Evolutionary conservation across 2,888 invertebrate genomes (phyloP), one percentile per base, ranked within the genome.

Genomic region (Suillia variegata): DNA sequence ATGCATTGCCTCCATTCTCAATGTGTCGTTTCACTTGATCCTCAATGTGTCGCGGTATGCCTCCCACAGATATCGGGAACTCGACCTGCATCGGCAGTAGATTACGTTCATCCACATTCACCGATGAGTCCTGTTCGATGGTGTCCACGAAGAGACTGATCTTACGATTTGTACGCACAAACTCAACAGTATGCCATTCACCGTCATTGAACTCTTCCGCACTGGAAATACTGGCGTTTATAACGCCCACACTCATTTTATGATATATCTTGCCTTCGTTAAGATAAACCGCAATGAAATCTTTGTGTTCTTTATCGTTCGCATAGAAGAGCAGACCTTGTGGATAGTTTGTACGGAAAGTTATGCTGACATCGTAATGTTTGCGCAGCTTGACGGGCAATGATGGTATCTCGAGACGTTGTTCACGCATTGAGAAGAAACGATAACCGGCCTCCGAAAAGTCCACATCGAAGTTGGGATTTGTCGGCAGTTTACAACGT

Each of bases 311-410:
- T 12, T 83, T 82, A 58, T 90, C 88, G 1, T 88, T 82, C 0
- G 90, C 88, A 81, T 94, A 97, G 83, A 97, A 92, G 15, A 97
- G 85, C 5, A 96, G 84, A 1, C 96, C 96, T 57, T 92, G 89
- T 10, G 87, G 84, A n/a, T 84, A 83, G 61, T 86, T 86, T 59
- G 86, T 85, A 65, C 91, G 90, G 80, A 98, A 88, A 6, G 89
- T 86, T 10, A 97, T 84, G 13, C 89, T 87, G 66, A 96, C 87
- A 62, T 92, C 90, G 78, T 89, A 91, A 21, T 78, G 77, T 61
- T 87, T 87, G 52, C 86, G 85, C 71, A 88, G 86, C 56, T 88
- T 85, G 1, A 84, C 85, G 0, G 87, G 86, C 59, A 88, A 77
- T 48, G 85, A 84, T 20, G 83, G 82, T 75, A 89, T 93, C 76